Evolutionary conservation across 1,140 invertebrate species (phyloP).

Genomic region (Euura saliciscinereae): DNA sequence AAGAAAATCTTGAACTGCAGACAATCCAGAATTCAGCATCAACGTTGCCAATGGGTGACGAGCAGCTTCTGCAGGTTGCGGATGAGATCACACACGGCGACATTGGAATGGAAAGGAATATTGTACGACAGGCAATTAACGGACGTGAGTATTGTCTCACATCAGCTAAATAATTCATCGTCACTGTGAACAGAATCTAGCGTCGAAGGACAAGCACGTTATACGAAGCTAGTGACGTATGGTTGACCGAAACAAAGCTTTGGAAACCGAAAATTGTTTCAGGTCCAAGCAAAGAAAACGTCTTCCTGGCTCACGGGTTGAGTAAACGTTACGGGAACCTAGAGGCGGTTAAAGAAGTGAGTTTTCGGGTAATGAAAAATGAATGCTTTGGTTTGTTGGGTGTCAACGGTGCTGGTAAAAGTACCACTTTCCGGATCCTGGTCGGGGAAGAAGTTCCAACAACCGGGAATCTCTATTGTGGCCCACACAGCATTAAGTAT

Average conservation of each 20-base stretch:
- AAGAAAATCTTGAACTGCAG: no score
- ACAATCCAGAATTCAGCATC: no score
- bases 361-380: conserved; percentile 73
- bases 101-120: conserved; percentile 53
- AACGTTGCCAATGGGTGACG: neutral
- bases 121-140: conserved; percentile 37
- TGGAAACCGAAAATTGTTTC: neutral
- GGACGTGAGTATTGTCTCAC: no score
- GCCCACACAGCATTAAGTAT: conserved; percentile 24
- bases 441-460: conserved; percentile 71
- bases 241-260: no score
- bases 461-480: conserved; percentile 47
- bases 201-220: no score
- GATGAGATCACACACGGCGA: conserved; percentile 51
- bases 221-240: no score
- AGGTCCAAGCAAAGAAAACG: conserved; percentile 22
- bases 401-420: conserved; percentile 86
- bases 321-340: conserved; percentile 41
- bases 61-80: neutral
- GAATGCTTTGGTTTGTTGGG: conserved; percentile 87
- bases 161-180: no score
- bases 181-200: no score
- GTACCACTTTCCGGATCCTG: conserved; percentile 86
- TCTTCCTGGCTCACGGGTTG: conserved; percentile 44
- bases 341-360: conserved; percentile 72